Evolutionary conservation across 2,797 vertebrate species (phyloP).

Genomic region (Neosalanx taihuensis): DNA sequence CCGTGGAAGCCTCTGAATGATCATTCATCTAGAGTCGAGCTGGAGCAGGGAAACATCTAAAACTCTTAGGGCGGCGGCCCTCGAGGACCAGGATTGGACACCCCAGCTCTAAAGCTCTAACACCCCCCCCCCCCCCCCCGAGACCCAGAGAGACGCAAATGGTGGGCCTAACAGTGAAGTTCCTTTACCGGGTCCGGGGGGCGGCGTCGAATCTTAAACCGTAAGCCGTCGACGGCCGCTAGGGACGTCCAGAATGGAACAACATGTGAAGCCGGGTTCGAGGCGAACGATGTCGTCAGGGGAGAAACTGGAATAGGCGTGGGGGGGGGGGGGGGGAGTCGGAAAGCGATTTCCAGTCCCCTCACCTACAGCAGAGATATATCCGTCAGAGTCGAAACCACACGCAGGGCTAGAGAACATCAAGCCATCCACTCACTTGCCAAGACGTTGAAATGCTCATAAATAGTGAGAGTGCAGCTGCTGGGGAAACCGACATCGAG

Average conservation of each 20-base stretch:
- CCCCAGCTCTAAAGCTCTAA: too few relatives aligned
- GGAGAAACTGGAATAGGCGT: slow-evolving; percentile 50
- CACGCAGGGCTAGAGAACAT: slow-evolving; percentile 48
- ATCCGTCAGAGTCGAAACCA: slow-evolving; percentile 43
- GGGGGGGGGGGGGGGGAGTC: slow-evolving; percentile 37
- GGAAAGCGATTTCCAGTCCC: slow-evolving; percentile 38
- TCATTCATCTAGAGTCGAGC: too few relatives aligned
- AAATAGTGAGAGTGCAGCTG: slow-evolving; percentile 47
- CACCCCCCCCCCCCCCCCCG: too few relatives aligned
- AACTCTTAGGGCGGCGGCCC: too few relatives aligned
- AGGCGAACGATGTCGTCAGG: slow-evolving; percentile 34
- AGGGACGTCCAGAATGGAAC: not conserved
- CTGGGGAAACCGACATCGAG: slow-evolving; percentile 1
- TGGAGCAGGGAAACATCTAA: too few relatives aligned
- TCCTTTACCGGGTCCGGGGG: slow-evolving; percentile 9
- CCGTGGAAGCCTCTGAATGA: too few relatives aligned
- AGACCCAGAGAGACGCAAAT: slow-evolving; percentile 4
- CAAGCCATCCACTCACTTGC: slow-evolving; percentile 41
- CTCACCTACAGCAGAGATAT: slow-evolving; percentile 54
- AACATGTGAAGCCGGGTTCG: slow-evolving; percentile 8
- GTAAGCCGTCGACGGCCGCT: not conserved
- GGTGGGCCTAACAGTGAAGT: slow-evolving; percentile 10
- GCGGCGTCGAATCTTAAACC: slow-evolving; percentile 1
- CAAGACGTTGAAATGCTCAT: slow-evolving; percentile 44
- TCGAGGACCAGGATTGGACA: too few relatives aligned